phyloP scores from a whole-genome alignment of 2,888 invertebrate species.

The Stenotaenia linearis region DNA sequence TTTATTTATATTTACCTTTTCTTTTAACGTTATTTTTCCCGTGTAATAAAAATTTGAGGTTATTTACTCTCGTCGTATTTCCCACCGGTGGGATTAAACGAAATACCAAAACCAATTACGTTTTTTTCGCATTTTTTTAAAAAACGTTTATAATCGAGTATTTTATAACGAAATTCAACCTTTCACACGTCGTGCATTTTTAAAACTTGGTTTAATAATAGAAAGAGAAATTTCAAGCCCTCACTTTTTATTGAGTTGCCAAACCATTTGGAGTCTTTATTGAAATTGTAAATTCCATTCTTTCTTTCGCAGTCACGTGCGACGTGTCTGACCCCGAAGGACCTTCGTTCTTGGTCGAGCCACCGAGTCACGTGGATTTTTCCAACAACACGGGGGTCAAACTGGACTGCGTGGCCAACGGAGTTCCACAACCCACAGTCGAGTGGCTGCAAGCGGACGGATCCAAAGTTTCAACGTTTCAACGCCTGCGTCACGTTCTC shows the following conservation, averaged over 20 bases:
- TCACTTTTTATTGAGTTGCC: background rate
- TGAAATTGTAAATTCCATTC: background rate
- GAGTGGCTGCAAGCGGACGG: constrained; percentile 91
- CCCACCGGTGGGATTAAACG: too few relatives aligned
- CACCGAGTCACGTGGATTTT: constrained; percentile 84
- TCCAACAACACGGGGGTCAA: constrained; percentile 89
- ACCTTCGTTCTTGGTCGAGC: constrained; percentile 86
- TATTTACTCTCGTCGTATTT: background rate
- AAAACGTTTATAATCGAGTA: too few relatives aligned
- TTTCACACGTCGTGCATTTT: too few relatives aligned
- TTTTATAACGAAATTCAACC: too few relatives aligned
- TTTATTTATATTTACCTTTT: background rate
- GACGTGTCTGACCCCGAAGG: constrained; percentile 50
- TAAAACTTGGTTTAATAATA: too few relatives aligned
- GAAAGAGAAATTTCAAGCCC: background rate
- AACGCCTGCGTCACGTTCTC: constrained; percentile 72
- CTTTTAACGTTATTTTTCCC: background rate
- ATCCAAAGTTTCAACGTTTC: constrained; percentile 82
- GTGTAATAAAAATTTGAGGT: background rate
- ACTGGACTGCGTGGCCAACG: constrained; percentile 85
- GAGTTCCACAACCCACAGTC: constrained; percentile 82
- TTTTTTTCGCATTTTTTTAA: background rate
- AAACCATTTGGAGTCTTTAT: too few relatives aligned
- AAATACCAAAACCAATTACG: too few relatives aligned
- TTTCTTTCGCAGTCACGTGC: background rate